Evolutionary conservation across 2,888 invertebrate genomes (phyloP).

Genomic region (Serripes groenlandicus): DNA sequence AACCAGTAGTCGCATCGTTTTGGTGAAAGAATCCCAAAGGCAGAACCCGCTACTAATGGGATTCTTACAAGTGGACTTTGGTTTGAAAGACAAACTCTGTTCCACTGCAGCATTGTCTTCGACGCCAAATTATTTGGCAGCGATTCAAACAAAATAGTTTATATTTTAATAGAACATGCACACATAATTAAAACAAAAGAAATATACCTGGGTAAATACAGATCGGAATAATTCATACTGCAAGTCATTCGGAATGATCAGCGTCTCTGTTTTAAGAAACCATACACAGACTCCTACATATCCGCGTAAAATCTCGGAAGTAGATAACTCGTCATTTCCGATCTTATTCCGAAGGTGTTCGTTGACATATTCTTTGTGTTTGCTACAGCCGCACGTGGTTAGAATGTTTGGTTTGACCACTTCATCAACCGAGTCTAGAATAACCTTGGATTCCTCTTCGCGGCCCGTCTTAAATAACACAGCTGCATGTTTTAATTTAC

Average conservation of each 20-base stretch:
- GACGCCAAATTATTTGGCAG: no score
- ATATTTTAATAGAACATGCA: no score
- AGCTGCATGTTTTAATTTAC: slow-evolving; percentile 19
- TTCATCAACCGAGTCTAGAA: slow-evolving; percentile 20
- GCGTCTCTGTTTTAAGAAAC: slow-evolving; percentile 22
- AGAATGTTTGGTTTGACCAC: neutral
- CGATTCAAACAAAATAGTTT: no score
- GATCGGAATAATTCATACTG: slow-evolving; percentile 40
- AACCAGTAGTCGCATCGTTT: no score
- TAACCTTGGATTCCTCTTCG: neutral
- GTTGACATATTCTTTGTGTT: slow-evolving; percentile 16
- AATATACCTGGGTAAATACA: slow-evolving; percentile 18
- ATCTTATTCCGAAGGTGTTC: slow-evolving; percentile 19
- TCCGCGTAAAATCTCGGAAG: slow-evolving; percentile 22
- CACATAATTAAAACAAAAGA: no score
- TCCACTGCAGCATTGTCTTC: no score
- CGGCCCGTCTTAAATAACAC: slow-evolving; percentile 7
- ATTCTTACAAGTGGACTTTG: no score
- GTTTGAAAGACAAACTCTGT: no score
- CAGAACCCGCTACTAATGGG: no score
- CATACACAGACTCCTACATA: slow-evolving; percentile 19
- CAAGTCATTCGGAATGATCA: slow-evolving; percentile 26
- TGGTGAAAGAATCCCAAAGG: no score
- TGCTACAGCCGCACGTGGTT: slow-evolving; percentile 19
- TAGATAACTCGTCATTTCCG: slow-evolving; percentile 14